Base-by-base conservation (phyloP, 2,888 invertebrate genomes). In the Linnaemya vulpina region DNA sequence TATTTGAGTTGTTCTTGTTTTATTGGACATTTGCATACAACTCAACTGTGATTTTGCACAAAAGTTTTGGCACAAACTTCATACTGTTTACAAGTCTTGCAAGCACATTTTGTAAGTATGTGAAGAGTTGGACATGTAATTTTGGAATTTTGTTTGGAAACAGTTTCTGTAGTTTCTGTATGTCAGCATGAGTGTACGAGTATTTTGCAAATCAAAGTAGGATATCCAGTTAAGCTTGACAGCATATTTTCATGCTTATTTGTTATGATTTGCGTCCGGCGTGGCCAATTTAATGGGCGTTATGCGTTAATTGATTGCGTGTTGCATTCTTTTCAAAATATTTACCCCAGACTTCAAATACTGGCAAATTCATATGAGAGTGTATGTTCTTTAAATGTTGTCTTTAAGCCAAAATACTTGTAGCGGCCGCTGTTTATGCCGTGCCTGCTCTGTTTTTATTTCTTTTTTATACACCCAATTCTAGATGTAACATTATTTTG, bases 271-370 rank as follows among this genome's bases (percentile, higher is more conserved):
- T 81, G 84, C 73, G 84, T 81, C 80, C 80, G 80, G 76, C 68
- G 76, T 81, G 73, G 73, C 46, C 53, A 84, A 77, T 84, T 84
- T 77, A 81, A 84, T 77, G 80, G 84, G 84, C 84, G 84, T 84
- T 77, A 80, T 84, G 80, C 84, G 84, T 84, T 84, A 84, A 84
- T 84, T 84, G 84, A 84, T 81, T 81, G 84, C 84, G 80, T 84
- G 84, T 67, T 81, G 73, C 68, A 84, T 73, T 84, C 60, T 73
- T 80, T 77, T 55, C 46, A 11, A 68, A 74, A 68, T 53, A 78
- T 62, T 68, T 68, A 25, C 46, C 35, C 46, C 35, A 15, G 40
- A n/a, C 11, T 25, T 22, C n/a, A 25, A 22, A 70, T 20, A 60
- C 55, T n/a, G n/a, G 60, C n/a, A 35, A 73, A 70, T 60, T 53